Base-by-base conservation (phyloP, 1,140 invertebrate genomes). In the Bombus pyrosoma region DNA sequence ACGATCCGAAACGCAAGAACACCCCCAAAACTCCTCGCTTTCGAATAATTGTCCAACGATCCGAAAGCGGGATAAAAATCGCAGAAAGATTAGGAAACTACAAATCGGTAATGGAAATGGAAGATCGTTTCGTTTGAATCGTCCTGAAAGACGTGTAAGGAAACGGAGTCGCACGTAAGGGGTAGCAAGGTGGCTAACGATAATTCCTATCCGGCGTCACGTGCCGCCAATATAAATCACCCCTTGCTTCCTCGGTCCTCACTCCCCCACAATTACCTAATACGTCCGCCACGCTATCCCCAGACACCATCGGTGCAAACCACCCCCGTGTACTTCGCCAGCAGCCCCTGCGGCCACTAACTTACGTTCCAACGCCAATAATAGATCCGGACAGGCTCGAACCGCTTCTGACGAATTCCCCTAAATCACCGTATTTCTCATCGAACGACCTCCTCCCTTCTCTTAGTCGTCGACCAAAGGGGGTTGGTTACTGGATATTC, bases 161-260 rank as follows among this genome's bases (percentile, higher is more conserved):
- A 81, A 71, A 43, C 32, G 53, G 53, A 37, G 80, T 32, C 57
- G 73, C 43, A 78, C 79, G 84, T 47, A 66, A 81, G 83, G 83
- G 77, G 47, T 69, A 69, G 39, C 86, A 83, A 90, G 83, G 73
- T 88, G 87, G 89, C 91, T 93, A 94, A 95, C 92, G 93, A 94
- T 94, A 94, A 95, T 94, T 95, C 90, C 87, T 91, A 87, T 81
- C 86, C 59, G 86, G 92, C 92, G 92, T 94, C 93, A 94, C 93
- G 93, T 93, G 93, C 92, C 91, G 76, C 89, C 92, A 92, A 93
- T 94, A 95, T 95, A 94, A 95, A 95, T 95, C 93, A 93, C 89
- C 90, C 86, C 87, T 64, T 83, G 64, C 79, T 53, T 34, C 32
- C 39, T 37, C 75, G 72, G 73, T 59, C 47, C 85, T 86, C 81